A percentile compares a stretch with the other conserved stretches of the same genome.
Conservation (phyloP, 2,888 invertebrate genomes). For the Drosophila anomalata region DNA sequence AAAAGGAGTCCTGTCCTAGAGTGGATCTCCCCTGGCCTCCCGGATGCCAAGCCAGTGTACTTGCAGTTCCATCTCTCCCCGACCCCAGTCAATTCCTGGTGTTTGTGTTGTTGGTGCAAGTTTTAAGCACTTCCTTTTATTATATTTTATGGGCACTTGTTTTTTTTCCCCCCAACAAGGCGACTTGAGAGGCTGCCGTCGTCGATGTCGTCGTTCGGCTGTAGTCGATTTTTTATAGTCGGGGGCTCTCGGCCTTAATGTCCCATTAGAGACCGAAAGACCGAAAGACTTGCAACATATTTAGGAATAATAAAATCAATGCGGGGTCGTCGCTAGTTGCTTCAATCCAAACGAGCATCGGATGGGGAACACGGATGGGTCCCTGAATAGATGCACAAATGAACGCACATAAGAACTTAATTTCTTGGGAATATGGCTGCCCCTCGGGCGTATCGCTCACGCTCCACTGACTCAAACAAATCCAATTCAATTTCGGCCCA, state of each 20-base stretch:
- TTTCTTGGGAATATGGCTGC: not conserved
- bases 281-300: constrained; percentile 34
- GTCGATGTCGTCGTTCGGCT: constrained; percentile 15
- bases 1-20: constrained; percentile 61
- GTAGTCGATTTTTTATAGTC: constrained; percentile 61
- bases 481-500: constrained; percentile 32
- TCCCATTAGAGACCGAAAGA: constrained; percentile 45
- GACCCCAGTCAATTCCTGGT: constrained; percentile 16
- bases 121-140: constrained; percentile 78
- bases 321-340: constrained; percentile 27
- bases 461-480: constrained; percentile 39
- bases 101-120: constrained; percentile 52
- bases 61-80: constrained; percentile 23
- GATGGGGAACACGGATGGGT: not conserved
- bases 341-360: not conserved
- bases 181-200: constrained; percentile 45
- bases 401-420: constrained; percentile 4
- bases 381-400: not conserved
- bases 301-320: constrained; percentile 46
- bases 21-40: not conserved
- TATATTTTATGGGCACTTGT: constrained; percentile 80
- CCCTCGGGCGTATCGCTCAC: constrained; percentile 24
- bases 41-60: constrained; percentile 34
- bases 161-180: constrained; percentile 42
- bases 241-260: constrained; percentile 52